Evolutionary conservation across 2,888 invertebrate genomes (phyloP), one percentile per base, ranked within the genome.

Genomic region (Terebella lapidaria): DNA sequence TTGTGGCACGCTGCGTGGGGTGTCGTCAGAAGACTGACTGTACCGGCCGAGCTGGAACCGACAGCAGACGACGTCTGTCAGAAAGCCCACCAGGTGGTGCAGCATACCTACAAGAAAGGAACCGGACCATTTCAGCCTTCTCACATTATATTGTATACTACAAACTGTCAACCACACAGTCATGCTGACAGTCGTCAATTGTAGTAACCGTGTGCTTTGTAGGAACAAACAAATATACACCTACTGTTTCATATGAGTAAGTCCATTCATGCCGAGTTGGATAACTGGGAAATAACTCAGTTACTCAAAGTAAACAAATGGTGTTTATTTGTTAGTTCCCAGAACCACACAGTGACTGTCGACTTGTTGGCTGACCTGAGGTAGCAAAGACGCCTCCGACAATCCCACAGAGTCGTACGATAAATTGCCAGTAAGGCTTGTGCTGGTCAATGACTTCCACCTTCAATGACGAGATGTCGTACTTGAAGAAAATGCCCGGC

Each of bases 401-500:
- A 49, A 94, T 88, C 1, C 94, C 91, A 83, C 93, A 94, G 2
- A 99, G 83, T 72, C 93, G 87, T 53, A 94, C 87, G 59, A 89
- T 83, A 77, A 97, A 93, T 78, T 91, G 88, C 66, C 80, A 70
- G 58, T 76, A 69, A 1, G 82, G 78, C 58, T 74, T 69, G 59
- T 73, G 74, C 54, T 72, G 72, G 58, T 80, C 77, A 26, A 62
- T 58, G 0, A 81, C 78, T 28, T 68, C 68, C 3, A 96, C 89
- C 83, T 91, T 91, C 51, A 96, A 81, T 0, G 94, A 91, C 22
- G 93, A 90, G 83, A 92, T 88, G 73, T 96, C 94, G 79, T 96
- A 96, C 80, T 94, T 94, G 71, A 96, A 89, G 78, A 92, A 95
- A 67, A 96, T 89, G 25, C 96, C 96, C 0, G 95, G 92, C 24